These are phyloP conservation scores for Archips crataeganus DNA, from an alignment of 2,888 invertebrate species.

Conservation along the genomic window DNA sequence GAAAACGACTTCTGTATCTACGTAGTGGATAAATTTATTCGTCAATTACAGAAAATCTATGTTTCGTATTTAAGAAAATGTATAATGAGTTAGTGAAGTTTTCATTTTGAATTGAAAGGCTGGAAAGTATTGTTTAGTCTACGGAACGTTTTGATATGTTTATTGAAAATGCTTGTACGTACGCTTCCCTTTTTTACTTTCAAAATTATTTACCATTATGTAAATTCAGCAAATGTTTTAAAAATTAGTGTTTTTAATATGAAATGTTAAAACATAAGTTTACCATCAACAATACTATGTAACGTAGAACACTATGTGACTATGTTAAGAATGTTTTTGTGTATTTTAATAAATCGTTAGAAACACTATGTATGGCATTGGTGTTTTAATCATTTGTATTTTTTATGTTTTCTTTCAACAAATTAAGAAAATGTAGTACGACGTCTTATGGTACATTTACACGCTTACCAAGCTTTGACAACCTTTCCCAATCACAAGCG, in stretches of 20 bases:
- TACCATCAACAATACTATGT: slow-evolving; percentile 69
- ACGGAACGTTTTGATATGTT: slow-evolving; percentile 40
- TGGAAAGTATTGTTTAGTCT: slow-evolving; percentile 51
- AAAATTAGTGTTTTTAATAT: slow-evolving; percentile 34
- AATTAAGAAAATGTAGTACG: not conserved
- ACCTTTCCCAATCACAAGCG: no score
- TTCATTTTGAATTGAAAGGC: slow-evolving; percentile 55
- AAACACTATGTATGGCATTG: slow-evolving; percentile 58
- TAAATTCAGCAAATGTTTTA: slow-evolving; percentile 21
- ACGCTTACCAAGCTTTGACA: no score
- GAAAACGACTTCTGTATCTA: slow-evolving; percentile 29
- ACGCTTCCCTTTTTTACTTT: slow-evolving; percentile 44
- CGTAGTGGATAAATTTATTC: slow-evolving; percentile 37
- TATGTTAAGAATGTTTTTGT: slow-evolving; percentile 64
- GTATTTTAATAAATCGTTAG: slow-evolving; percentile 75
- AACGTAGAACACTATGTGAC: slow-evolving; percentile 65
- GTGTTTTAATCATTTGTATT: slow-evolving; percentile 48
- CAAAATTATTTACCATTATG: slow-evolving; percentile 5
- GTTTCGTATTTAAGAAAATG: slow-evolving; percentile 8
- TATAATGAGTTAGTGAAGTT: slow-evolving; percentile 23
- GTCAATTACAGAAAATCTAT: slow-evolving; percentile 44
- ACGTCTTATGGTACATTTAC: no score
- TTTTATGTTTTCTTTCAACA: not conserved
- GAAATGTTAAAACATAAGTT: slow-evolving; percentile 65
- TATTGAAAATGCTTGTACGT: slow-evolving; percentile 43